Percentiles rank a stretch among this genome's conserved stretches.
Conservation (phyloP, 2,113 vertebrate genomes). For the Bombycilla garrulus region DNA sequence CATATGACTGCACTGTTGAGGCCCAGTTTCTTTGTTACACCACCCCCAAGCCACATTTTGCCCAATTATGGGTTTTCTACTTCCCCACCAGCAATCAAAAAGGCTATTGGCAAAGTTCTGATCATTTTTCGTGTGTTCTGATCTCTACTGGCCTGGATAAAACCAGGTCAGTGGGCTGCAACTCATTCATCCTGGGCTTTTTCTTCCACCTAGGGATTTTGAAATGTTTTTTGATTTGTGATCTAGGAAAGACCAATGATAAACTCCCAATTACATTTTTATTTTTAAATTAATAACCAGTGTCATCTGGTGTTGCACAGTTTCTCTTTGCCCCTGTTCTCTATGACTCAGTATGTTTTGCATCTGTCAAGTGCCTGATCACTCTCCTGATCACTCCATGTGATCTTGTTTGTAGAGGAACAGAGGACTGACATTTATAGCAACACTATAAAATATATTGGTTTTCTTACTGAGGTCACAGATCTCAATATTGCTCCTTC, state of each 20-base stretch:
- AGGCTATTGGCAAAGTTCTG: neutral
- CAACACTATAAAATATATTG: neutral
- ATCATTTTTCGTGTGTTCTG: neutral
- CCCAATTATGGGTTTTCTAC: neutral
- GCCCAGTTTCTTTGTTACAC: neutral
- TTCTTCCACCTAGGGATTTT: neutral
- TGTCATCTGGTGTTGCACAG: neutral
- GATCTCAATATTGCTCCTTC: neutral
- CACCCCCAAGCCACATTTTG: neutral
- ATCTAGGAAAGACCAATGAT: neutral
- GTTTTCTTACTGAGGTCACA: neutral
- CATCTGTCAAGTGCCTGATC: neutral
- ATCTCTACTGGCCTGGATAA: neutral
- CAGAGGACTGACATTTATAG: neutral
- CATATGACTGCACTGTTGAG: neutral
- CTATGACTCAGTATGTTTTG: neutral
- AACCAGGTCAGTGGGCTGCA: neutral
- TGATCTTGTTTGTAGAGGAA: neutral
- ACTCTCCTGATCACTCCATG: neutral
- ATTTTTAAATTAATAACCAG: neutral
- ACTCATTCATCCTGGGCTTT: fast-evolving
- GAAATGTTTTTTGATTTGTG: neutral
- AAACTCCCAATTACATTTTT: neutral
- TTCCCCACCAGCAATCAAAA: neutral
- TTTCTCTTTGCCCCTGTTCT: neutral